A percentile compares a stretch with the other conserved stretches of the same genome.
Conservation (phyloP, 2,888 invertebrate genomes). For the Cybosia mesomella region DNA sequence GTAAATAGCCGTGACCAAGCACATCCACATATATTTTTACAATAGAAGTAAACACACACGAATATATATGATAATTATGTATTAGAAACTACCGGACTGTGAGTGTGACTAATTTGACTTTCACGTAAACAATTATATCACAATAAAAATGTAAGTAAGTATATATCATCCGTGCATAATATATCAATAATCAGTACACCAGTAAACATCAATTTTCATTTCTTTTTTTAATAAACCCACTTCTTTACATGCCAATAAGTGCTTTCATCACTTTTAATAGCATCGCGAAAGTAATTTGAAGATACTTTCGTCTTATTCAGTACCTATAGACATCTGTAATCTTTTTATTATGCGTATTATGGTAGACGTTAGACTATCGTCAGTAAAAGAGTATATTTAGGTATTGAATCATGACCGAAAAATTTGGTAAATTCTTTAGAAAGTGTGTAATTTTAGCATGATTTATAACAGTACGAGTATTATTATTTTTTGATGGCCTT, state of each 20-base stretch:
- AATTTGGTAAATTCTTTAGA: constrained; percentile 42
- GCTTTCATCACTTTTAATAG: constrained; percentile 28
- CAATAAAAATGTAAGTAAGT: constrained; percentile 19
- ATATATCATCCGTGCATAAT: constrained; percentile 22
- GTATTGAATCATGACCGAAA: constrained; percentile 25
- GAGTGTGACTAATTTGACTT: constrained; percentile 20
- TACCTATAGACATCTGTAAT: constrained; percentile 45
- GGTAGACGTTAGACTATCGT: constrained; percentile 33
- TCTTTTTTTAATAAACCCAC: constrained; percentile 16
- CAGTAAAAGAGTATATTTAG: constrained; percentile 33
- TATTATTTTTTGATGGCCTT: background rate
- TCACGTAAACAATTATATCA: constrained; percentile 22
- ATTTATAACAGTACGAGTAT: constrained; percentile 26
- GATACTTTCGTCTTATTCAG: constrained; percentile 48
- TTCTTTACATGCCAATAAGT: constrained; percentile 29
- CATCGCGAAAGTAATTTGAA: constrained; percentile 40
- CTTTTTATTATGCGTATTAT: constrained; percentile 47
- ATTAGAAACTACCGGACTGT: constrained; percentile 16
- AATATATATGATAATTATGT: constrained; percentile 16
- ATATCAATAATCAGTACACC: constrained; percentile 20
- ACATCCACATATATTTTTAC: constrained; percentile 2
- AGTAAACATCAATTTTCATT: constrained; percentile 19
- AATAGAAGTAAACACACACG: constrained; percentile 6
- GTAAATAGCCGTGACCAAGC: background rate
- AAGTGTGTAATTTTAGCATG: constrained; percentile 44